Conservation (phyloP, 2,113 vertebrate genomes). For the Entelurus aequoreus region DNA sequence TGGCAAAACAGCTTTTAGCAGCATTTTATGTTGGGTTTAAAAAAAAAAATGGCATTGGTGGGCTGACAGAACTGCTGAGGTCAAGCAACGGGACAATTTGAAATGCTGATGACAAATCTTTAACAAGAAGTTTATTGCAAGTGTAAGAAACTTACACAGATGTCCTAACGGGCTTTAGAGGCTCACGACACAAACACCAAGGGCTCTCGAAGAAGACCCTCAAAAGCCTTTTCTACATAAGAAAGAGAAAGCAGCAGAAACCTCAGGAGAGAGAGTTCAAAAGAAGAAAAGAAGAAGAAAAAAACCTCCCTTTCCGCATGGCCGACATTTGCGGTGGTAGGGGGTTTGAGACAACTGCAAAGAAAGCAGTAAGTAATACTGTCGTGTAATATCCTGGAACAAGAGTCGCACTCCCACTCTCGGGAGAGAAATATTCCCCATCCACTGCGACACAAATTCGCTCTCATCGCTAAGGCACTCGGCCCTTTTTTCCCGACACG, state of each 20-base stretch:
- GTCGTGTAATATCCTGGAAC: conserved; percentile 14
- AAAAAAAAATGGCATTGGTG: no score
- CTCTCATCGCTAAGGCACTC: conserved; percentile 22
- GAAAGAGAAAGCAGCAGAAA: conserved; percentile 19
- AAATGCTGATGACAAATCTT: no score
- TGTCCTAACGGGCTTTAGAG: conserved; percentile 17
- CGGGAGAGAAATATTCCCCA: conserved; percentile 22
- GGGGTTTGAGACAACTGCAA: conserved; percentile 8
- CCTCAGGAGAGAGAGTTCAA: conserved; percentile 40
- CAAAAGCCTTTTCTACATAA: conserved; percentile 9
- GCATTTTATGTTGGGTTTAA: no score
- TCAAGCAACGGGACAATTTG: no score
- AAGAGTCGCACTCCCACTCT: neutral
- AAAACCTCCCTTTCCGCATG: conserved; percentile 27
- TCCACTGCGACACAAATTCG: conserved; percentile 8
- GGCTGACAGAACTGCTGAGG: no score
- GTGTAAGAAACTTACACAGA: neutral
- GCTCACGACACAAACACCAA: neutral
- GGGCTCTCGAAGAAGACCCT: conserved; percentile 24
- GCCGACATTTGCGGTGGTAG: conserved; percentile 15
- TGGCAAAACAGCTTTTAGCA: no score
- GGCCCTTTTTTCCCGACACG: conserved; percentile 31
- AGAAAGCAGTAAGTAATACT: conserved; percentile 16
- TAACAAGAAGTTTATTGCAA: no score
- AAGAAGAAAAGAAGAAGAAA: conserved; percentile 17